Evolutionary conservation across 2,797 vertebrate species (phyloP).

Genomic region (Halcyon badia): DNA sequence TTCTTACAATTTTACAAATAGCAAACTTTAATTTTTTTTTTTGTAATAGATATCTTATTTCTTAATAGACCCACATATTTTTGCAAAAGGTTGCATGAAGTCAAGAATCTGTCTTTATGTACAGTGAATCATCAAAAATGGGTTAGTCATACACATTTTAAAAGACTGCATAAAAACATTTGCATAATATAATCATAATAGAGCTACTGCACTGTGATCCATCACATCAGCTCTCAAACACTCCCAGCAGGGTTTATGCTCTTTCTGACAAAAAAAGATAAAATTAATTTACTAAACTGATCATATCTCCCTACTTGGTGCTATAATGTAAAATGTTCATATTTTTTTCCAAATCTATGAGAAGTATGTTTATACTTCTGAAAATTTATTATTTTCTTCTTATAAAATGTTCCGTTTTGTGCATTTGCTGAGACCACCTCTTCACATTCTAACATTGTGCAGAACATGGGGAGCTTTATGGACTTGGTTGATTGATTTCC

Average conservation of each 20-base stretch:
- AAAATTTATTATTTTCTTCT: background rate
- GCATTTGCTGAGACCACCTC: background rate
- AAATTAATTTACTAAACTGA: slow-evolving; percentile 22
- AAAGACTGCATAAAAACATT: slow-evolving; percentile 4
- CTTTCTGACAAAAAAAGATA: background rate
- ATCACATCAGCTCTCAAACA: background rate
- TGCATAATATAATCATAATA: slow-evolving; percentile 53
- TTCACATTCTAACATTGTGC: background rate
- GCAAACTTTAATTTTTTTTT: background rate
- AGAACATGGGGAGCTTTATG: background rate
- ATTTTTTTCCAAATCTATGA: background rate
- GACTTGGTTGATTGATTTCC: background rate
- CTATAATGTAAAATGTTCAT: background rate
- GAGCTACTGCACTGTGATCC: slow-evolving; percentile 25
- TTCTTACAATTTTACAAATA: background rate
- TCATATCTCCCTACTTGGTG: background rate
- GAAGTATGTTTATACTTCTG: background rate
- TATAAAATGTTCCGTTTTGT: background rate
- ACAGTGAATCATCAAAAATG: slow-evolving; percentile 28
- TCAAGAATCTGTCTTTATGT: slow-evolving; percentile 5
- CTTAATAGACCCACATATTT: background rate
- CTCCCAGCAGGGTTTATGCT: slow-evolving; percentile 37
- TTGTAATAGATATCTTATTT: background rate
- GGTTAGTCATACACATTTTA: background rate
- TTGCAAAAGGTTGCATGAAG: background rate